Conservation (phyloP, 2,113 vertebrate species). For the Mola mola region DNA sequence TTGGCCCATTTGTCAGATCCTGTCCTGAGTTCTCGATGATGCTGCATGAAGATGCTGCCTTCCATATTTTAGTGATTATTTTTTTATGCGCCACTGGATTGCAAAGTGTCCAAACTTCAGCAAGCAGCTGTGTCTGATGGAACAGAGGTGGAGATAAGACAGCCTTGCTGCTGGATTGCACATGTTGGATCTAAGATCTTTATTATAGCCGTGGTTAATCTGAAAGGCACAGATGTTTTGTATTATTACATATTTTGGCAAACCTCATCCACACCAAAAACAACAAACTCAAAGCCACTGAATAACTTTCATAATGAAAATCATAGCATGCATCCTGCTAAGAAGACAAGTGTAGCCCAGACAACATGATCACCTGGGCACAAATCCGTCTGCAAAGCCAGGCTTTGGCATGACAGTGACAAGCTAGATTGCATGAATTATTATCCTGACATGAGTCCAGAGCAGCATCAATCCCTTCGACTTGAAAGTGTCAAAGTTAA, state of each 20-base stretch:
- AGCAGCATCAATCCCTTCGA: conserved; percentile 59
- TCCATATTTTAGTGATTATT: conserved; percentile 38
- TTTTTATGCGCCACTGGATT: conserved; percentile 44
- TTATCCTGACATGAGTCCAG: conserved; percentile 56
- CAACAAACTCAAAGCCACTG: conserved; percentile 31
- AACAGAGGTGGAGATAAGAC: conserved; percentile 43
- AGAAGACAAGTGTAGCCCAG: conserved; percentile 34
- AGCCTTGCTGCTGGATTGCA: conserved; percentile 44
- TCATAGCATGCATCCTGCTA: not conserved
- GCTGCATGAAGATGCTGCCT: conserved; percentile 39
- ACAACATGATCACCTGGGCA: conserved; percentile 22
- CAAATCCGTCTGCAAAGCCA: conserved; percentile 20
- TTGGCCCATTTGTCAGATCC: too few species aligned
- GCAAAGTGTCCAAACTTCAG: conserved; percentile 55
- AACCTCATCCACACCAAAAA: conserved; percentile 34
- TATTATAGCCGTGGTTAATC: conserved; percentile 26
- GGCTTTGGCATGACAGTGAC: conserved; percentile 34
- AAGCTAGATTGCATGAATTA: conserved; percentile 60
- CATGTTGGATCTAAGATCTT: conserved; percentile 40
- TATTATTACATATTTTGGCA: conserved; percentile 49
- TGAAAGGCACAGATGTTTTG: conserved; percentile 52
- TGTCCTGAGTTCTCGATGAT: conserved; percentile 28
- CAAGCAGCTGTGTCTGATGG: conserved; percentile 49
- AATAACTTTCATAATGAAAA: conserved; percentile 27
- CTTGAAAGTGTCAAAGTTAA: conserved; percentile 77